phyloP scores from a whole-genome alignment of 2,888 invertebrate species.

The Xestia xanthographa region DNA sequence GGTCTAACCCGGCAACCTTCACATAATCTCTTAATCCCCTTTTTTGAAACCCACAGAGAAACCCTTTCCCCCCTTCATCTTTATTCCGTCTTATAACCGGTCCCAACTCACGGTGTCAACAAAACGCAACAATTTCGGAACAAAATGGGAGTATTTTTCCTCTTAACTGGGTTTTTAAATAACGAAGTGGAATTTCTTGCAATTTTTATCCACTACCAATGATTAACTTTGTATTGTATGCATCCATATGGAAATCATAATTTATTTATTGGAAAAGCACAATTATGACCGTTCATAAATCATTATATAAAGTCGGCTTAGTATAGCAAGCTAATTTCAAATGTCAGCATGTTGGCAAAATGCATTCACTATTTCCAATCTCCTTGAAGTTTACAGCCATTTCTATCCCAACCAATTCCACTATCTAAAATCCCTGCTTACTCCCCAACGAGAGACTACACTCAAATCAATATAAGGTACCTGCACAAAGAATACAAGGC shows the following conservation, averaged over 20 bases:
- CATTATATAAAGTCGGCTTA: background rate
- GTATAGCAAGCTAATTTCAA: background rate
- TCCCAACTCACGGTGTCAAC: slow-evolving; percentile 27
- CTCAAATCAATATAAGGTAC: slow-evolving; percentile 35
- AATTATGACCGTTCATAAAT: background rate
- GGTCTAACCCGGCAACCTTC: slow-evolving; percentile 2
- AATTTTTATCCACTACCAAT: background rate
- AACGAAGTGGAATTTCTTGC: background rate
- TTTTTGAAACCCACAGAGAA: slow-evolving; percentile 16
- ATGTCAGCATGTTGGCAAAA: background rate
- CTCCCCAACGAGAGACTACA: slow-evolving; percentile 4
- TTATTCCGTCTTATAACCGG: slow-evolving; percentile 30
- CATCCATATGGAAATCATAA: background rate
- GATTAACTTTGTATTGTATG: background rate
- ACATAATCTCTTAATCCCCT: slow-evolving; percentile 42
- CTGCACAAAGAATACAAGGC: slow-evolving; percentile 28
- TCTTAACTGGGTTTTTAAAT: background rate
- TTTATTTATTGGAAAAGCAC: background rate
- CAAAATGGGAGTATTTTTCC: slow-evolving; percentile 11
- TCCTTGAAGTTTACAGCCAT: background rate
- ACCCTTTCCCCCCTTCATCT: slow-evolving; percentile 23
- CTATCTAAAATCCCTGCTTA: slow-evolving; percentile 1
- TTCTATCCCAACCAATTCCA: background rate
- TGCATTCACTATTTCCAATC: background rate
- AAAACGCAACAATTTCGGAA: slow-evolving; percentile 1